Conservation (phyloP, 2,797 vertebrate species). For the Onychomys torridus region DNA sequence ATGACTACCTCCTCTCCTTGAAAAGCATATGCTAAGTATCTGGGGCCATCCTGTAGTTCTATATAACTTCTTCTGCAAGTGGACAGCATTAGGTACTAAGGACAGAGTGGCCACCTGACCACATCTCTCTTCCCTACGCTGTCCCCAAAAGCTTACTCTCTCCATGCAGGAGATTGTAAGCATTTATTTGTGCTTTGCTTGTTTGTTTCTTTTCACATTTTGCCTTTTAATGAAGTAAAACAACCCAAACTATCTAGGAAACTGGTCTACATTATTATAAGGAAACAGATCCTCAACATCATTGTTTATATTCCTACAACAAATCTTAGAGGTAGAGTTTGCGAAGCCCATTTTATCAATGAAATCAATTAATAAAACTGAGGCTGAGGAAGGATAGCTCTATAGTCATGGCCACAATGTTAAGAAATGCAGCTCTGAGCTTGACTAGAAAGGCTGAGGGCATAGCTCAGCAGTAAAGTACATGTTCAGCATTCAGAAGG, state of each 20-base stretch:
- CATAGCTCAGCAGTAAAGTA: background rate
- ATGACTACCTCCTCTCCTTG: constrained; percentile 1
- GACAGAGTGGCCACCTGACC: background rate
- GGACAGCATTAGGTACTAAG: background rate
- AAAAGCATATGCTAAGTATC: background rate
- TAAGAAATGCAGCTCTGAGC: background rate
- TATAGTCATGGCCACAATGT: background rate
- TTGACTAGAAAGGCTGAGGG: background rate
- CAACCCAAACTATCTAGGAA: background rate
- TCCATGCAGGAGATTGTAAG: no score
- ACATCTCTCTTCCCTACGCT: background rate
- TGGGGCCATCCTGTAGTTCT: background rate
- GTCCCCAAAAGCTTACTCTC: background rate
- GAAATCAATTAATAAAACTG: background rate
- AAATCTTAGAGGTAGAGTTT: background rate
- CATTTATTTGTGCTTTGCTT: background rate
- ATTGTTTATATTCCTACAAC: background rate
- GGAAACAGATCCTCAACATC: background rate
- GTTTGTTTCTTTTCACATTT: background rate
- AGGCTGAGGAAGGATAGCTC: background rate
- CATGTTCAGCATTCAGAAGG: background rate
- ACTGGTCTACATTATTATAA: background rate
- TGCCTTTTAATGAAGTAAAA: background rate
- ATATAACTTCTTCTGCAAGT: background rate
- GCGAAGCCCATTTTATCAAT: background rate